Conservation (phyloP, 2,888 invertebrate species). For the Lottia scabra region DNA sequence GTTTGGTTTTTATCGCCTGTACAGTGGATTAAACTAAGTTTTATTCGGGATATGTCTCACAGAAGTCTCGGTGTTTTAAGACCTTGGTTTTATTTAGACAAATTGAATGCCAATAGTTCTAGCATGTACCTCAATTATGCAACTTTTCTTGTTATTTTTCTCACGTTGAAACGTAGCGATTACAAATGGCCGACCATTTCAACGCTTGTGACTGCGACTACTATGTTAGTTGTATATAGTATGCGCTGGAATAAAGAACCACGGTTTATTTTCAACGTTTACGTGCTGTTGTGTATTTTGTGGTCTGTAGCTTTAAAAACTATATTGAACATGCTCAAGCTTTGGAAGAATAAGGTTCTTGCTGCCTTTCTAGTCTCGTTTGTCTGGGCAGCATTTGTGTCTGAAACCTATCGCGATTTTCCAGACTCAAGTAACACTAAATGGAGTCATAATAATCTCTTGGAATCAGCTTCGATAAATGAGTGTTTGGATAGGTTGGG, state of each 20-base stretch:
- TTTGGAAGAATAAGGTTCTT: not conserved
- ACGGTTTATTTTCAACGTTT: conserved; percentile 49
- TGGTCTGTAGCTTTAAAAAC: conserved; percentile 25
- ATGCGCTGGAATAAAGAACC: not conserved
- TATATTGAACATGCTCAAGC: not conserved
- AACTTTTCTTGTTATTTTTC: not conserved
- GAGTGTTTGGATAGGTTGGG: not conserved
- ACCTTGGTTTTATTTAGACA: not conserved
- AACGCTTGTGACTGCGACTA: not conserved
- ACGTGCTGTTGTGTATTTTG: conserved; percentile 45
- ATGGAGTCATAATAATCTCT: not conserved
- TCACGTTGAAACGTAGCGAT: not conserved
- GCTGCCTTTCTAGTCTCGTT: not conserved
- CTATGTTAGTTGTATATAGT: not conserved
- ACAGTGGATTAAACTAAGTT: not conserved
- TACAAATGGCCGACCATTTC: not conserved
- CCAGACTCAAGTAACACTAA: not conserved
- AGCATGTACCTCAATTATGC: not conserved
- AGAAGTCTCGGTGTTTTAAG: not conserved
- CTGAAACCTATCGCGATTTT: not conserved
- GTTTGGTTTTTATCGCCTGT: not conserved
- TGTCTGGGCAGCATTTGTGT: not conserved
- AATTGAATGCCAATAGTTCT: not conserved
- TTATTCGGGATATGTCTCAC: not conserved
- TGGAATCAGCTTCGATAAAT: not conserved